These are phyloP conservation scores for Pararge aegeria DNA, from an alignment of 1,140 invertebrate genomes.

Conservation along the genomic window DNA sequence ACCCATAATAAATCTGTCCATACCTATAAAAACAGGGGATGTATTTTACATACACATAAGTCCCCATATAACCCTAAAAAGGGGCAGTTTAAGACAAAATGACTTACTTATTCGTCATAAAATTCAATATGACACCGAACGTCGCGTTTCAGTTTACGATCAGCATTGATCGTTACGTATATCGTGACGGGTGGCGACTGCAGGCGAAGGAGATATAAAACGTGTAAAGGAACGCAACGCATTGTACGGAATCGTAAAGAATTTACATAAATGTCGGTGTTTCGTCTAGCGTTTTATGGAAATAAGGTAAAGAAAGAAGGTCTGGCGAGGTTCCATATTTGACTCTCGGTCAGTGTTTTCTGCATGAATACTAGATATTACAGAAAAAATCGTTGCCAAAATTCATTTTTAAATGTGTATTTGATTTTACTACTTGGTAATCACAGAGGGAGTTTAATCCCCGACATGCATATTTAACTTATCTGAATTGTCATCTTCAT, in stretches of 20 bases:
- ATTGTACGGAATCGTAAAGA: constrained; percentile 4
- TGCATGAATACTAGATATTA: too few species aligned
- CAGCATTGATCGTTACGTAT: constrained; percentile 22
- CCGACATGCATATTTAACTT: too few species aligned
- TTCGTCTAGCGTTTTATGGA: background rate
- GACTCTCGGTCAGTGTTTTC: too few species aligned
- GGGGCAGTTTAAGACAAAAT: constrained; percentile 32
- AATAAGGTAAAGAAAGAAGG: too few species aligned
- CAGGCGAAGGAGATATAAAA: background rate
- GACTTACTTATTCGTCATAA: constrained; percentile 55
- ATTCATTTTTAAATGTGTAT: too few species aligned
- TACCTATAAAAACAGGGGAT: constrained; percentile 7
- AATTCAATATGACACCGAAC: constrained; percentile 62
- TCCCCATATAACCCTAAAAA: constrained; percentile 25
- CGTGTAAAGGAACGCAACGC: constrained; percentile 2
- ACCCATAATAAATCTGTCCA: constrained; percentile 11
- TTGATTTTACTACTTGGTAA: too few species aligned
- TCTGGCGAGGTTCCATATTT: too few species aligned
- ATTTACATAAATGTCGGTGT: constrained; percentile 7
- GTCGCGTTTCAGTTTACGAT: constrained; percentile 59
- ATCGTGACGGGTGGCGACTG: constrained; percentile 6
- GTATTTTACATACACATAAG: background rate
- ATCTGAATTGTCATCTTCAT: too few species aligned
- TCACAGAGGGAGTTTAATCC: too few species aligned
- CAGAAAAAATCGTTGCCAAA: too few species aligned